phyloP scores from a whole-genome alignment of 2,888 invertebrate species.

The Sepioteuthis lessoniana region DNA sequence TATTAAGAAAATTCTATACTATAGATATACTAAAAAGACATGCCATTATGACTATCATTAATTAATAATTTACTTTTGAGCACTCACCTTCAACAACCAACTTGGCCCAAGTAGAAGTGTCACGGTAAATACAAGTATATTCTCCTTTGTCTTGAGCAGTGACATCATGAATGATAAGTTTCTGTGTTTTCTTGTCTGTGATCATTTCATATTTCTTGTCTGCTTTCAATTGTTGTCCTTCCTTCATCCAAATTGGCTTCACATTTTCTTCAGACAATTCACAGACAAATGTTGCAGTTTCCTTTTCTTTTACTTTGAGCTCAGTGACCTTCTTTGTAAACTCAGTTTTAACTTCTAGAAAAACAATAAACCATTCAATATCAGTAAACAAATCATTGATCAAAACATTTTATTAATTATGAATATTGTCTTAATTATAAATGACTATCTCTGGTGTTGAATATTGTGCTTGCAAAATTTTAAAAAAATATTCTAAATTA shows the following conservation, averaged over 20 bases:
- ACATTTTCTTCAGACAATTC: not conserved
- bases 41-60: too few species aligned
- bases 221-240: not conserved
- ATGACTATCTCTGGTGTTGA: not conserved
- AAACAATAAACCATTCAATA: not conserved
- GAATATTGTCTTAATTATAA: not conserved
- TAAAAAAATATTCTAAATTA: not conserved
- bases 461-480: not conserved
- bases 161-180: constrained; percentile 24
- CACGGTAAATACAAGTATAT: not conserved
- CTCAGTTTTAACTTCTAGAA: not conserved
- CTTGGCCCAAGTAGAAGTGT: not conserved
- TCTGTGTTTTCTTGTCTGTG: not conserved
- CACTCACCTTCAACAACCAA: not conserved
- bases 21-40: too few species aligned
- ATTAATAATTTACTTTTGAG: too few species aligned
- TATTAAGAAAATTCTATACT: too few species aligned
- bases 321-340: not conserved
- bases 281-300: not conserved
- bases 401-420: not conserved
- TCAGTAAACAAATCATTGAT: not conserved
- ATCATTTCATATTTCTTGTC: not conserved
- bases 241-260: constrained; percentile 17
- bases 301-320: not conserved
- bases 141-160: not conserved